Conservation (phyloP, 2,888 invertebrate species). For the Archaeoteleia sp. region DNA sequence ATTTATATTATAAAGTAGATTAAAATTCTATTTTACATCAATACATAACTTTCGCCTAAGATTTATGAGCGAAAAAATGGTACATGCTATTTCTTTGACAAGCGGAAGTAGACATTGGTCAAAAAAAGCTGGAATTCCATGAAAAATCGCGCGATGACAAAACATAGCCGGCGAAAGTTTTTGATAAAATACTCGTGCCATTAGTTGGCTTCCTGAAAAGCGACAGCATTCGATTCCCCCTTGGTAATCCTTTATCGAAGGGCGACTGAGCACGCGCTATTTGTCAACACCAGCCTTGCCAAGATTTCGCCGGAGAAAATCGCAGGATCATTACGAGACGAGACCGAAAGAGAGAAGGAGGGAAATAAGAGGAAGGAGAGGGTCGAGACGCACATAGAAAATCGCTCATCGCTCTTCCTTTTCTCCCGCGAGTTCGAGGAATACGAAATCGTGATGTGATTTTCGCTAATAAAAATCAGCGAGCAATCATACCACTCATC, state of each 20-base stretch:
- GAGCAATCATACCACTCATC: neutral
- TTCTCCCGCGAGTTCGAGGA: slow-evolving; percentile 14
- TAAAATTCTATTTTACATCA: too few species aligned
- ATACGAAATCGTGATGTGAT: slow-evolving; percentile 39
- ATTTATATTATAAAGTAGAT: too few species aligned
- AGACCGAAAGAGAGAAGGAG: neutral
- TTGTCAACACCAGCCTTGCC: slow-evolving; percentile 56
- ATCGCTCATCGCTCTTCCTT: slow-evolving; percentile 3
- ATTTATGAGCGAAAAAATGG: slow-evolving; percentile 18
- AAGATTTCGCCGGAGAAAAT: slow-evolving; percentile 49
- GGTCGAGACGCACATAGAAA: slow-evolving; percentile 30
- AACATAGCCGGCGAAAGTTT: slow-evolving; percentile 46
- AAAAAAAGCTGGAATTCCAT: slow-evolving; percentile 24
- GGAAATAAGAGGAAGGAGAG: neutral
- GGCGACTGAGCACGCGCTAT: slow-evolving; percentile 56
- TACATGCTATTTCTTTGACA: slow-evolving; percentile 17
- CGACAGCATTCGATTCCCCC: slow-evolving; percentile 43
- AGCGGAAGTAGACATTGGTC: slow-evolving; percentile 7
- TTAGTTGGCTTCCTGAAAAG: slow-evolving; percentile 47
- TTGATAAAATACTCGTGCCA: slow-evolving; percentile 51
- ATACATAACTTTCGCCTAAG: too few species aligned
- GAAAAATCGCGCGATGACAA: slow-evolving; percentile 47
- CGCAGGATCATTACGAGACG: slow-evolving; percentile 56
- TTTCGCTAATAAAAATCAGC: slow-evolving; percentile 46
- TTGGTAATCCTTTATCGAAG: slow-evolving; percentile 60